A percentile compares a stretch with the other conserved stretches of the same genome.
Conservation (phyloP, 1,140 invertebrate genomes). For the Aphidius gifuensis region DNA sequence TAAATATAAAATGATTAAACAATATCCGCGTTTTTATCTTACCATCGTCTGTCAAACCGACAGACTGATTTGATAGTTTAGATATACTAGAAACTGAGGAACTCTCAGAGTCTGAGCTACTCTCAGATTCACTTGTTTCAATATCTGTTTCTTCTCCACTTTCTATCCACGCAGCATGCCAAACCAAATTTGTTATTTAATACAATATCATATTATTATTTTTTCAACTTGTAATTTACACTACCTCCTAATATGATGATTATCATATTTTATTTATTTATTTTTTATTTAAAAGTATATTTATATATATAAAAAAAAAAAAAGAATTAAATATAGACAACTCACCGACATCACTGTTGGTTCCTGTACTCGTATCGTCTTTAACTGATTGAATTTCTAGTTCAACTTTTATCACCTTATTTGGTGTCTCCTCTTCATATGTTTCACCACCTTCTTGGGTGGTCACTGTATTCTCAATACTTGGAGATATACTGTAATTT, state of each 20-base stretch:
- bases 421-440: constrained; percentile 60
- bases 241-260: neutral
- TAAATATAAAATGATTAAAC: neutral
- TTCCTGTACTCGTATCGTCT: constrained; percentile 58
- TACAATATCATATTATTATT: neutral
- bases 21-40: constrained; percentile 29
- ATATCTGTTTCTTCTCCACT: constrained; percentile 52
- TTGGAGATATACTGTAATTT: constrained; percentile 46
- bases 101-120: constrained; percentile 54
- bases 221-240: neutral
- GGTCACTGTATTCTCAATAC: constrained; percentile 47
- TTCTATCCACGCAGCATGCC: constrained; percentile 54
- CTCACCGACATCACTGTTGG: constrained; percentile 56
- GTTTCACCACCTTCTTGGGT: constrained; percentile 45
- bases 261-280: neutral
- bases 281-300: neutral
- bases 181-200: constrained; percentile 26
- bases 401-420: constrained; percentile 68
- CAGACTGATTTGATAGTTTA: constrained; percentile 49
- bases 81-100: constrained; percentile 52
- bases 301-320: neutral
- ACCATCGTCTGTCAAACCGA: constrained; percentile 55
- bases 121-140: constrained; percentile 56
- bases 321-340: constrained; percentile 11
- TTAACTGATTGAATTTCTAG: constrained; percentile 64